These are phyloP conservation scores for Gastrophysa polygoni DNA, from an alignment of 2,888 invertebrate genomes.

Conservation along the genomic window DNA sequence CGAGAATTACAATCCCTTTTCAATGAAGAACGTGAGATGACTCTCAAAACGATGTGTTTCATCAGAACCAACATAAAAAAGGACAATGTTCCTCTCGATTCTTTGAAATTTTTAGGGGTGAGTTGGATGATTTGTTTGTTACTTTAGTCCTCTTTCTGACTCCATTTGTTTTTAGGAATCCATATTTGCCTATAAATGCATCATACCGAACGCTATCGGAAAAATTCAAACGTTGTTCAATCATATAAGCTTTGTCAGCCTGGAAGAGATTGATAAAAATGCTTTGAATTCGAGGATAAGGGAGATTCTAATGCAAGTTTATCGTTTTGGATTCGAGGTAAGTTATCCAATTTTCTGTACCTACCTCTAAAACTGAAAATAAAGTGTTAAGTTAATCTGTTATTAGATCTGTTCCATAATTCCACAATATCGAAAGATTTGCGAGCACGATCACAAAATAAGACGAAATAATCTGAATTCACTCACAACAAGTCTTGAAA, in stretches of 20 bases:
- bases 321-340: slow-evolving; percentile 89
- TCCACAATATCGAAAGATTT: too few relatives aligned
- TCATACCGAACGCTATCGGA: slow-evolving; percentile 64
- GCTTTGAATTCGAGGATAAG: slow-evolving; percentile 69
- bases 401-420: too few relatives aligned
- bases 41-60: slow-evolving; percentile 80
- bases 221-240: slow-evolving; percentile 63
- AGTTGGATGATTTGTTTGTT: slow-evolving; percentile 16
- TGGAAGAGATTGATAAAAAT: slow-evolving; percentile 65
- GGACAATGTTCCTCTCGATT: slow-evolving; percentile 25
- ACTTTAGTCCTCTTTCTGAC: slow-evolving; percentile 12
- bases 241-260: slow-evolving; percentile 60
- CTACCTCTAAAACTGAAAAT: neutral
- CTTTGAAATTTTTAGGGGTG: slow-evolving; percentile 35
- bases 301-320: slow-evolving; percentile 85
- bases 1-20: slow-evolving; percentile 82
- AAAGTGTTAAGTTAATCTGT: too few relatives aligned
- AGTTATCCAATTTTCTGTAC: slow-evolving; percentile 26
- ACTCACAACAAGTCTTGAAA: too few relatives aligned
- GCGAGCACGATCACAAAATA: too few relatives aligned
- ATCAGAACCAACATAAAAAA: slow-evolving; percentile 70
- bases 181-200: slow-evolving; percentile 64
- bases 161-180: slow-evolving; percentile 58
- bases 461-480: too few relatives aligned
- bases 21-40: slow-evolving; percentile 77